A percentile compares a stretch with the other conserved stretches of the same genome.
phyloP scores from a whole-genome alignment of 1,140 invertebrate species.

The Mesaphorura yosii region DNA sequence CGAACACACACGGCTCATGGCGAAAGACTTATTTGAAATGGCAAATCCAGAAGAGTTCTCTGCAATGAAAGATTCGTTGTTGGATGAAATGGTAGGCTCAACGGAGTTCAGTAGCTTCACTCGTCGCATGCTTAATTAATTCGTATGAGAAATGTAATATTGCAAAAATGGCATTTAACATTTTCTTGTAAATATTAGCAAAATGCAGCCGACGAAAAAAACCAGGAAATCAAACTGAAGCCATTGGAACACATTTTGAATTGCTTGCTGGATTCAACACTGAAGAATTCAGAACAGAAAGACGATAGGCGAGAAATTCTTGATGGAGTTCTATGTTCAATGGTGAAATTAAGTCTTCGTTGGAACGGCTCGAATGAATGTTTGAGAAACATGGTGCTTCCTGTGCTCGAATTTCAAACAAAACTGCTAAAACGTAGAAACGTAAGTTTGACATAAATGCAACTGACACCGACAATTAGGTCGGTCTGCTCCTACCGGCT shows the following conservation, averaged over 20 bases:
- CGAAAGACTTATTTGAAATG: conserved; percentile 8
- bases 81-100: conserved; percentile 10
- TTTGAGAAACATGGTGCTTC: conserved; percentile 7
- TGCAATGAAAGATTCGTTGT: background rate
- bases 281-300: conserved; percentile 14
- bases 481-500: too few relatives aligned
- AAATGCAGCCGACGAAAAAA: too few relatives aligned
- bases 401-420: conserved; percentile 17
- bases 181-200: too few relatives aligned
- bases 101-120: too few relatives aligned
- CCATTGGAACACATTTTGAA: too few relatives aligned
- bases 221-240: too few relatives aligned
- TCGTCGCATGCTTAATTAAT: too few relatives aligned
- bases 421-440: conserved; percentile 20
- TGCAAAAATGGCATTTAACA: too few relatives aligned
- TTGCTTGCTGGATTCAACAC: too few relatives aligned
- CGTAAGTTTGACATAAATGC: conserved; percentile 7
- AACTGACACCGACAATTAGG: too few relatives aligned
- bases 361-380: conserved; percentile 10
- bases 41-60: conserved; percentile 9
- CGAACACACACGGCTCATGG: background rate
- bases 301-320: background rate
- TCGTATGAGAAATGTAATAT: too few relatives aligned
- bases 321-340: conserved; percentile 9
- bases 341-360: background rate